Conservation (phyloP, 2,888 invertebrate genomes). For the Cenopis cana region DNA sequence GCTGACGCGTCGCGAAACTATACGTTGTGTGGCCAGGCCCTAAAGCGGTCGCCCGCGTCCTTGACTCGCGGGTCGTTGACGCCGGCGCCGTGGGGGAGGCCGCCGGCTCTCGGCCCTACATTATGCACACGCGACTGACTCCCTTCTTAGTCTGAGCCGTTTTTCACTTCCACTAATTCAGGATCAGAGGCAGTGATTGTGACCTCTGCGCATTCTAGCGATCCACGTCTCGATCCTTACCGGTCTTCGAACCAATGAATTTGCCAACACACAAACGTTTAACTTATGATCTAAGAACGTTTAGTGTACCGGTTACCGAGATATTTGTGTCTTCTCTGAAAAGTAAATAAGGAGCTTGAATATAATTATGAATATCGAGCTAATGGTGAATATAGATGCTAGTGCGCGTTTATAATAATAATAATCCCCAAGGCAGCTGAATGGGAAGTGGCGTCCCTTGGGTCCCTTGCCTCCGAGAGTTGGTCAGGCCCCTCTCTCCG, state of each 20-base stretch:
- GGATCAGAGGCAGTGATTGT: slow-evolving; percentile 42
- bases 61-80: slow-evolving; percentile 77
- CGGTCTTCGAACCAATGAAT: slow-evolving; percentile 34
- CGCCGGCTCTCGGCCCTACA: slow-evolving; percentile 62
- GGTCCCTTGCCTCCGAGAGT: too few species aligned
- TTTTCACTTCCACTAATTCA: slow-evolving; percentile 44
- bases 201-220: slow-evolving; percentile 35
- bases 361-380: not conserved
- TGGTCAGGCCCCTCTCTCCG: too few species aligned
- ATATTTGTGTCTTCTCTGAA: not conserved
- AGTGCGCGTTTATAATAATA: not conserved
- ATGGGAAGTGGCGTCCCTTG: too few species aligned
- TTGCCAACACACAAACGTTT: slow-evolving; percentile 9
- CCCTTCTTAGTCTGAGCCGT: slow-evolving; percentile 45
- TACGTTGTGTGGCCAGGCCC: slow-evolving; percentile 52
- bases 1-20: slow-evolving; percentile 21
- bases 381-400: not conserved
- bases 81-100: slow-evolving; percentile 69
- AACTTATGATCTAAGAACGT: slow-evolving; percentile 11
- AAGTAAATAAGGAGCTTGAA: not conserved
- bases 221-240: slow-evolving; percentile 35
- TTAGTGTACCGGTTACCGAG: not conserved
- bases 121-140: slow-evolving; percentile 72
- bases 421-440: too few species aligned
- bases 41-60: slow-evolving; percentile 67